Percentiles rank a stretch among this genome's conserved stretches.
These are phyloP conservation scores for Macrochelys suwanniensis DNA, from an alignment of 2,797 vertebrate species.

Conservation along the genomic window DNA sequence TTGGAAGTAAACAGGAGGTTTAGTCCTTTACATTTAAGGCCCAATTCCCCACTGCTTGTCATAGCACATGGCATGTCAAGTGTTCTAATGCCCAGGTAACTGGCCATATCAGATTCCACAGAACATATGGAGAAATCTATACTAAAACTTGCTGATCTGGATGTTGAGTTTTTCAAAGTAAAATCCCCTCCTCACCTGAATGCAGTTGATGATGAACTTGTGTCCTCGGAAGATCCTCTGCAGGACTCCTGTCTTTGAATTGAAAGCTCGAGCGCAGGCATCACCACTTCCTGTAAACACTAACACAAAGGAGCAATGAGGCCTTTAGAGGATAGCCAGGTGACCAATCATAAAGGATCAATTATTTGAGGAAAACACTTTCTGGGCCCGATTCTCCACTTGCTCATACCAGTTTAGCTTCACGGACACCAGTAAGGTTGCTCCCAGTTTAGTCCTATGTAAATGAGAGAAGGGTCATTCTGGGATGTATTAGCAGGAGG, in stretches of 20 bases:
- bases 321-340: not conserved
- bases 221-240: conserved; percentile 86
- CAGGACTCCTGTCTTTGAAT: conserved; percentile 81
- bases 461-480: not conserved
- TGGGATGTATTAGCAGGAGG: not conserved
- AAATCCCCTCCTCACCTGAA: conserved; percentile 81
- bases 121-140: not conserved
- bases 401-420: not conserved
- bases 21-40: not conserved
- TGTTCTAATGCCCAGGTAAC: not conserved
- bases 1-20: not conserved
- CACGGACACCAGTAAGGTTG: not conserved
- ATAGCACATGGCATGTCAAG: not conserved
- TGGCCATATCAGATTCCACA: not conserved
- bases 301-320: conserved; percentile 53
- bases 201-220: conserved; percentile 85
- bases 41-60: not conserved
- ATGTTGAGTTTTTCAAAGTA: not conserved
- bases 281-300: conserved; percentile 88
- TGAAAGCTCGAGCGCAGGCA: conserved; percentile 84
- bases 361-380: fast-evolving
- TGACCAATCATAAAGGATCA: not conserved
- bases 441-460: not conserved
- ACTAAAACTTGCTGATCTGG: not conserved
- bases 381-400: not conserved